These are phyloP conservation scores for Limnothrissa miodon DNA, from an alignment of 2,113 vertebrate species.

Conservation along the genomic window DNA sequence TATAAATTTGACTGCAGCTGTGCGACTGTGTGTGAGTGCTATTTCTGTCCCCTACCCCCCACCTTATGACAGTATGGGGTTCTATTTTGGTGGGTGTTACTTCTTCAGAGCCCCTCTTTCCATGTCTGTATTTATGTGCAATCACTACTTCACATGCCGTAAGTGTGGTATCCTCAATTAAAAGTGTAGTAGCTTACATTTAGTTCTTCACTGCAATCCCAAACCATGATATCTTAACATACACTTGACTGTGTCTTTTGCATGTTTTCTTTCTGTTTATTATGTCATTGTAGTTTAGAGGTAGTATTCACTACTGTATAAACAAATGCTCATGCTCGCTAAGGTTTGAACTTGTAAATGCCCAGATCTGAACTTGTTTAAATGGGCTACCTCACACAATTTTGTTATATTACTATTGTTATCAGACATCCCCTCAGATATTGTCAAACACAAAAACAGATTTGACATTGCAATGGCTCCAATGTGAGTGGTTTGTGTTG, in stretches of 20 bases:
- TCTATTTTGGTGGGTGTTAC: slow-evolving; percentile 62
- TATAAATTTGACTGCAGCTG: slow-evolving; percentile 56
- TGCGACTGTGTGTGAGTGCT: slow-evolving; percentile 50
- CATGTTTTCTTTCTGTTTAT: not conserved
- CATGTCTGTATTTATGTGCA: not conserved
- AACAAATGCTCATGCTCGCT: no score
- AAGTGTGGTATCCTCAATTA: not conserved
- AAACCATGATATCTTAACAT: not conserved
- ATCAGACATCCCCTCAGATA: not conserved
- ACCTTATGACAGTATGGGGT: slow-evolving; percentile 39
- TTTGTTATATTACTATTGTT: not conserved
- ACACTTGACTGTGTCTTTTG: not conserved
- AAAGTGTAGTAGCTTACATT: not conserved
- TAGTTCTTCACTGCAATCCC: not conserved
- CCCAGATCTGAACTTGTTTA: not conserved
- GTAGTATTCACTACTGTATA: no score
- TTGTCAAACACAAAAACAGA: not conserved
- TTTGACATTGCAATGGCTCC: not conserved
- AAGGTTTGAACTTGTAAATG: no score
- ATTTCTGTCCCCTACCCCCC: slow-evolving; percentile 56
- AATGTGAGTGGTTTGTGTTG: slow-evolving; percentile 5
- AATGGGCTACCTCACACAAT: not conserved
- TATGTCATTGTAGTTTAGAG: not conserved
- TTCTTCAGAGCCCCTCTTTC: slow-evolving; percentile 33
- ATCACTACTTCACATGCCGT: slow-evolving; percentile 2